Conservation (phyloP, 2,888 invertebrate genomes). For the Suillia variegata region DNA sequence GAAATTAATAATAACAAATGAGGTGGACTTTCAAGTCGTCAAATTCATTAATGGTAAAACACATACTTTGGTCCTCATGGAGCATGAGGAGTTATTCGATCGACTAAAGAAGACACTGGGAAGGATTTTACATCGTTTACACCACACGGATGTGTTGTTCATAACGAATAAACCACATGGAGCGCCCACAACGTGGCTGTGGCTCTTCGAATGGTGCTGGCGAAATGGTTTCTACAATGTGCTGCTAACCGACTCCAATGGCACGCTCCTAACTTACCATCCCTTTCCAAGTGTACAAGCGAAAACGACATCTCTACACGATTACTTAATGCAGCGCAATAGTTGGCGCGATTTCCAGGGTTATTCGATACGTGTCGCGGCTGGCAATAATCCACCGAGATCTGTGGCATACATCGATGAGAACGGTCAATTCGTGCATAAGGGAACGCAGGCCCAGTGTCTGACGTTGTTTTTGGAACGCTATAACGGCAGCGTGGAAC, state of each 20-base stretch:
- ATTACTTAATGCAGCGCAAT: background rate
- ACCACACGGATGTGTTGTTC: background rate
- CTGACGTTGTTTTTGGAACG: slow-evolving; percentile 16
- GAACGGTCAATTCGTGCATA: background rate
- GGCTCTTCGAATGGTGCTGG: slow-evolving; percentile 33
- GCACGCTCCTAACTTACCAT: background rate
- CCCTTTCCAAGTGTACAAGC: slow-evolving; percentile 12
- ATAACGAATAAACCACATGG: background rate
- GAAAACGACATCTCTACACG: background rate
- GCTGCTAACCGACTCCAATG: slow-evolving; percentile 12
- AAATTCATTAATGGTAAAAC: background rate
- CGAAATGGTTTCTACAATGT: slow-evolving; percentile 30
- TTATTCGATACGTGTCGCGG: slow-evolving; percentile 14
- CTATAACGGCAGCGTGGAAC: slow-evolving; percentile 18
- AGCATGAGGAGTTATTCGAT: background rate
- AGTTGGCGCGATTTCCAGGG: slow-evolving; percentile 13
- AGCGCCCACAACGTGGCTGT: background rate
- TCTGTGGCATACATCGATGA: slow-evolving; percentile 7
- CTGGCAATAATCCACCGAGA: slow-evolving; percentile 22
- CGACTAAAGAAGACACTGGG: background rate
- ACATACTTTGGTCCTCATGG: background rate
- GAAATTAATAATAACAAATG: background rate
- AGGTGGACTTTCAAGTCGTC: background rate
- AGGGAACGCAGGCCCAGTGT: slow-evolving; percentile 16
- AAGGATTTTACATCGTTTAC: background rate